Evolutionary conservation across 2,888 invertebrate genomes (phyloP), one percentile per base, ranked within the genome.

Genomic region (Adela reaumurella): DNA sequence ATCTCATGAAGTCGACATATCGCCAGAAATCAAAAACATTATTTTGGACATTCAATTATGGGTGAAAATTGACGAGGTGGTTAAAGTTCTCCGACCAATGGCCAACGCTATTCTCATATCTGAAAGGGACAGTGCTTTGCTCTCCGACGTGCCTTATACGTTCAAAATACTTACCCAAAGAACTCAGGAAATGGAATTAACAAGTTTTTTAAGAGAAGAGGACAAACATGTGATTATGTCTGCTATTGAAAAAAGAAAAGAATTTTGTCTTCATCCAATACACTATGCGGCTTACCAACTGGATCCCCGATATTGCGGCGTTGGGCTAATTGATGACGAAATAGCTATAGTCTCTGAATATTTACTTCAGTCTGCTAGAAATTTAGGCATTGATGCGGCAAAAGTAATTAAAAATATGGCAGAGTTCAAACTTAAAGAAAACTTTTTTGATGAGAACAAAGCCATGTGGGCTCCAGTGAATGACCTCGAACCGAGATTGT

Each of bases 371-470:
- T 17, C 17, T n/a, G 16, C 16, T 42, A 42, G 17, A 17, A 42
- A 4, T 6, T 17, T 42, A 17, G 42, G 42, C 17, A 17, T 17
- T 17, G 42, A 42, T 42, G 42, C 16, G 17, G 17, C 4, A 17
- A 42, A 42, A 42, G 42, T 42, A 17, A n/a, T 42, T n/a, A 42
- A 42, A 42, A 42, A 17, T 42, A 42, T 42, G 42, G 42, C 42
- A 42, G 42, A 42, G 17, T 42, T 42, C 42, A 42, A 42, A 42
- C 16, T 42, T n/a, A 42, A 17, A 42, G 42, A 42, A 42, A 42
- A 17, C 17, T 42, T 17, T 42, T 42, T 42, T 42, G 42, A 42
- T 17, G 17, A 42, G 17, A 17, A 17, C 42, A 42, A 42, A 42
- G 16, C 42, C 17, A 42, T 42, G 42, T 42, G 42, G 42, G 11